Evolutionary conservation across 2,888 invertebrate genomes (phyloP), one percentile per base, ranked within the genome.

Genomic region (Polyommatus icarus): DNA sequence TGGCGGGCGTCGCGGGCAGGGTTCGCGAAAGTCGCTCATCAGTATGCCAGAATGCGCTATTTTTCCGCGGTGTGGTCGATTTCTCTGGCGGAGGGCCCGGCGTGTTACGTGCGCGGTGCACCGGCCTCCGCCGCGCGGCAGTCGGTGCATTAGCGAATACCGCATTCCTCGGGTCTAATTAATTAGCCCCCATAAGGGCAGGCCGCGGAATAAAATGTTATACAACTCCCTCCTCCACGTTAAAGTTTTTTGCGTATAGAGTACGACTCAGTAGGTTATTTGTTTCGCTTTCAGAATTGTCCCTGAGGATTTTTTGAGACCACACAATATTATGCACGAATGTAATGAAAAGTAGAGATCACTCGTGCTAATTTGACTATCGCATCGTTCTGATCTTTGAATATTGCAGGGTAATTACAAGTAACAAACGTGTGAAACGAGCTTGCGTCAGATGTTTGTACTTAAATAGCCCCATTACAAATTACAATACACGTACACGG

Each of bases 371-470:
- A 15, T 67, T 67, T 29, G 29, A 29, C 67, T 12, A 67, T 67
- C 24, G 24, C 24, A 24, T 24, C 67, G 32, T 32, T 67, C 29
- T 67, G 15, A 29, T 15, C 15, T 67, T 29, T 29, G 15, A 59
- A 15, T 32, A 18, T 18, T 29, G 67, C 67, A 12, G 29, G 67
- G 67, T 67, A 67, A 67, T 67, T 67, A 67, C 15, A 67, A 67
- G 24, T 67, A 40, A 40, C 40, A 40, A 46, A 10, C 46, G 67
- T 67, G 67, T 32, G 67, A 67, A 67, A 24, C 24, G 10, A 12
- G 24, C 67, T 67, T 67, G 67, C 67, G 67, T 67, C 18, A 67
- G 67, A 15, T 67, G 29, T 67, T 67, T 67, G 67, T 67, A 67
- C 67, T 67, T 24, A 29, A 67, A 67, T 18, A 7, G 67, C 67